Evolutionary conservation across 2,113 vertebrate species (phyloP), one percentile per base, ranked within the genome.

Genomic region (Bubo blakistoni): DNA sequence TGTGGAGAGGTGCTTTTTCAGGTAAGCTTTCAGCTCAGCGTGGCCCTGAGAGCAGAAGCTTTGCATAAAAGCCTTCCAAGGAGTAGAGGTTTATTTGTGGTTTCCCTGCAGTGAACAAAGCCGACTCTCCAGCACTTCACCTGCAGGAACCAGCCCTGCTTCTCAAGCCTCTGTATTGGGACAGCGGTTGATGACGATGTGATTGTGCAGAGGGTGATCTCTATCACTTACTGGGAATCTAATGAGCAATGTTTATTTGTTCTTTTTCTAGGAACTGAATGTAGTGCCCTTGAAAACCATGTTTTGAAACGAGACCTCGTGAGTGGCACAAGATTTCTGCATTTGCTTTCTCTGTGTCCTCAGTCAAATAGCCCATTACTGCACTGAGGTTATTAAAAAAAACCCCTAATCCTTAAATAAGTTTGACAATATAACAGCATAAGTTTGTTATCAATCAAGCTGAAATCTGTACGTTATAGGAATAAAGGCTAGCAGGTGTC

Each of bases 181-280:
- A 32, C 9, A 40, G 26, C 0, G 4, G 30, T 29, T 92, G 66
- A 55, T 86, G 58, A 32, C 11, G 42, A 1, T 0, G 3, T 62
- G 62, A 21, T 30, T 24, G 13, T 71, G 72, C 46, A 71, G 71
- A 25, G 32, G n/a, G 26, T 40, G 29, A 74, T 79, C 47, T 19
- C 65, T 58, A 1, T 74, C 6, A 5, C 7, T 55, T 80, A 27
- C 19, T 46, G 1, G 32, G n/a, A 86, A 49, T 70, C 13, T 40
- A 58, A 21, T 0, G 3, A 86, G 25, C 34, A 54, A 32, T 13
- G 32, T n/a, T 51, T 34, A 58, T 58, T 69, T 40, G 18, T 40
- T 78, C 47, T 65, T 79, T 72, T 61, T 16, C 21, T 61, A 15
- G 58, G 34, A 88, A 51, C 9, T 77, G 15, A 69, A 10, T 20